Conservation (phyloP, 2,113 vertebrate species). For the Eptesicus fuscus region DNA sequence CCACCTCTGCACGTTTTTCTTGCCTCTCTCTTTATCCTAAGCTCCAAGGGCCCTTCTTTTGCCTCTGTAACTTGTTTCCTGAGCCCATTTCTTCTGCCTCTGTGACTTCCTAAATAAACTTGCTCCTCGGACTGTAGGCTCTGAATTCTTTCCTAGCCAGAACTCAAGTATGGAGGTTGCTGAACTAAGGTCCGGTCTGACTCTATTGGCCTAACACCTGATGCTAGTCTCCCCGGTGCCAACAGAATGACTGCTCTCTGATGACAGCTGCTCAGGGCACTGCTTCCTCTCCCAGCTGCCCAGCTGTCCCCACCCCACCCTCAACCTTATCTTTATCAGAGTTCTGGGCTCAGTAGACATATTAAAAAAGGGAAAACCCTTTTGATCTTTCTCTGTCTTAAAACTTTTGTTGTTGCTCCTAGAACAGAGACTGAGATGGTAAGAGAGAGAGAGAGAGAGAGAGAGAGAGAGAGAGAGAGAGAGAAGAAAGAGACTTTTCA, state of each 20-base stretch:
- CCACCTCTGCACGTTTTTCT: neutral
- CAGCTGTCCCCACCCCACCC: fast-evolving
- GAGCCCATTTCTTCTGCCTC: neutral
- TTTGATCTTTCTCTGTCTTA: slow-evolving; percentile 36
- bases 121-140: neutral
- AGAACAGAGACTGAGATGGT: neutral
- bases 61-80: neutral
- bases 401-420: slow-evolving; percentile 37
- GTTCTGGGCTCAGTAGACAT: neutral
- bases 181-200: neutral
- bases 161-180: neutral
- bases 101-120: neutral
- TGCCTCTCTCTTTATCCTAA: neutral
- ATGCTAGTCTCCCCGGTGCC: neutral
- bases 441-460: too few relatives aligned
- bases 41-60: neutral
- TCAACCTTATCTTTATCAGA: neutral
- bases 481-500: neutral
- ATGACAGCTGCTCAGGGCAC: neutral
- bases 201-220: neutral
- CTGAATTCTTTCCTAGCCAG: neutral
- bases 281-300: fast-evolving
- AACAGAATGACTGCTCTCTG: neutral
- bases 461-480: too few relatives aligned
- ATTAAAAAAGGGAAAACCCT: neutral